A percentile compares a stretch with the other conserved stretches of the same genome.
These are phyloP conservation scores for Galleria mellonella DNA, from an alignment of 1,140 invertebrate species.

Conservation along the genomic window DNA sequence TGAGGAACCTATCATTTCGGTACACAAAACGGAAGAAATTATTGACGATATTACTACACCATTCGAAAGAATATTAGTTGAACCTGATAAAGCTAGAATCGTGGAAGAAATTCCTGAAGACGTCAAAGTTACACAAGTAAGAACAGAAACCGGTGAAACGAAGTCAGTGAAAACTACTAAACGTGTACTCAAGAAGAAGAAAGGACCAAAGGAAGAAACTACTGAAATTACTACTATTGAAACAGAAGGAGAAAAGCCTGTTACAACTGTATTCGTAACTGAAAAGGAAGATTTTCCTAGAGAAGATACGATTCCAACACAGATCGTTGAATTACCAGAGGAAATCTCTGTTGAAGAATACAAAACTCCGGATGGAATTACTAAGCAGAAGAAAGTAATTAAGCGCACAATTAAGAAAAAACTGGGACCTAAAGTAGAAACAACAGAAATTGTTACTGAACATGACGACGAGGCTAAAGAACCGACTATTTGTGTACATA, in stretches of 20 bases:
- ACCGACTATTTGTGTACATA: conserved; percentile 1
- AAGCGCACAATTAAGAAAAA: conserved; percentile 52
- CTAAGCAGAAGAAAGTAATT: conserved; percentile 53
- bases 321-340: conserved; percentile 8
- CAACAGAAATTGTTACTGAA: conserved; percentile 41
- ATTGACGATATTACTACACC: conserved; percentile 15
- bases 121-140: conserved; percentile 38
- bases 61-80: neutral
- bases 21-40: conserved; percentile 32
- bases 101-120: conserved; percentile 14
- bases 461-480: conserved; percentile 1
- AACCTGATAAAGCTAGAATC: conserved; percentile 5
- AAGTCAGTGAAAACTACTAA: conserved; percentile 62
- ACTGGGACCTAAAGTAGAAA: conserved; percentile 39
- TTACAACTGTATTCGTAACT: neutral
- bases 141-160: conserved; percentile 36
- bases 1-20: conserved; percentile 18
- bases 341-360: conserved; percentile 19
- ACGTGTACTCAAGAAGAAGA: conserved; percentile 46
- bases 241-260: conserved; percentile 41
- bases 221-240: conserved; percentile 59
- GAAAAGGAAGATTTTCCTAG: conserved; percentile 16
- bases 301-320: neutral
- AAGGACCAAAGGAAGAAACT: conserved; percentile 41
- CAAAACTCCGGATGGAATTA: conserved; percentile 30